phyloP scores from a whole-genome alignment of 2,888 invertebrate genomes.

The Campoplex capitator region DNA sequence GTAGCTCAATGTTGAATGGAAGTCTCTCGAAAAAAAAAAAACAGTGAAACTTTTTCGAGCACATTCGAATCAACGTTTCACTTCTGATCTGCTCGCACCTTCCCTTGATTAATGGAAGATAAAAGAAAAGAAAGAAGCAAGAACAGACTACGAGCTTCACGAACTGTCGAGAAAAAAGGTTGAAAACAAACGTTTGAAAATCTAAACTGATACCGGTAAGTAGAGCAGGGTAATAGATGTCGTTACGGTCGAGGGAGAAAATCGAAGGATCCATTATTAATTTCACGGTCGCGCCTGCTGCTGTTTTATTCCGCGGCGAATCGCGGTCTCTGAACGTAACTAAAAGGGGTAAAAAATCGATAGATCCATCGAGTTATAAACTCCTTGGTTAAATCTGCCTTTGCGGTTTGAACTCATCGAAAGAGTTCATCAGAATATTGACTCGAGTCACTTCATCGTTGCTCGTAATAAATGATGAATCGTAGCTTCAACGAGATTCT shows the following conservation, averaged over 20 bases:
- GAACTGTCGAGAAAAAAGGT: not conserved
- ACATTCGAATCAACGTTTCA: not conserved
- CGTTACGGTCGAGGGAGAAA: not conserved
- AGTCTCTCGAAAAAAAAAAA: not conserved
- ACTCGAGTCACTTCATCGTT: no score
- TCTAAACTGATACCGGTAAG: not conserved
- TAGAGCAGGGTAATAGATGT: constrained; percentile 13
- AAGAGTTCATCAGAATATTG: not conserved
- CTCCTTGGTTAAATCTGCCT: not conserved
- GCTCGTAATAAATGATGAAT: not conserved
- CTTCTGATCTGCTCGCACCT: not conserved
- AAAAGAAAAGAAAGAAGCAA: not conserved
- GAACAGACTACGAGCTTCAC: not conserved
- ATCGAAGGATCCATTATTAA: not conserved
- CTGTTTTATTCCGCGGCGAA: not conserved
- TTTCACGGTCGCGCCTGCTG: not conserved
- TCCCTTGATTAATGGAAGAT: not conserved
- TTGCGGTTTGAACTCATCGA: not conserved
- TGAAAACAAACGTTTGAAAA: not conserved
- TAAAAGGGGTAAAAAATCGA: not conserved
- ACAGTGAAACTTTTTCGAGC: not conserved
- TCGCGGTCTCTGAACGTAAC: not conserved
- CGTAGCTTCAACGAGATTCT: not conserved
- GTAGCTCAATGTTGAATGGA: not conserved
- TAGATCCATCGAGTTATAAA: not conserved